Base-by-base conservation (phyloP, 1,140 invertebrate genomes). In the Caenorhabditis briggsae region DNA sequence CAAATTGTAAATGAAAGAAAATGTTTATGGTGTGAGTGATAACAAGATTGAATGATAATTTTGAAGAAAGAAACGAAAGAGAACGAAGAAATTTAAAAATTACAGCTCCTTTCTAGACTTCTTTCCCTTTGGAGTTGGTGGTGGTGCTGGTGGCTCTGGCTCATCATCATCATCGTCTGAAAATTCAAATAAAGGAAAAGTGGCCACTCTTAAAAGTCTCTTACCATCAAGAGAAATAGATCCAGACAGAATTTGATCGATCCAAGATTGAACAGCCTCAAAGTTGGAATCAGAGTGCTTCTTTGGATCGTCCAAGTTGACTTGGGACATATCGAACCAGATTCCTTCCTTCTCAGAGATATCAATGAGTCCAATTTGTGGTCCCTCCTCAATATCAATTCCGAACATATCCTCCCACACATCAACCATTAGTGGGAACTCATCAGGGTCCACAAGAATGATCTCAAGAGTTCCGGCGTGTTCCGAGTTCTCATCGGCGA, bases 371-470 rank as follows among this genome's bases (percentile, higher is more conserved):
- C 91, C 91, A 58, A 92, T 83, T 86, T 92, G 92, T 11, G 91
- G 91, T 46, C 91, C 92, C 82, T 92, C 91, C 82, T 92, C 91
- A 83, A 92, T 92, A 70, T 92, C 91, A 83, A 92, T 92, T 56
- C 92, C 91, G 70, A 92, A 92, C 91, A 92, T 92, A 65, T 92
- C 92, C 89, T 92, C 91, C 91, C 91, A 92, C 14, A 92, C 91
- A 74, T 92, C 91, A 74, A 92, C 92, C 91, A 92, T 92, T 41
- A 92, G 86, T 41, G 91, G 91, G 84, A 92, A 92, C 88, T 92
- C 91, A 87, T 92, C 91, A 56, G 91, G 91, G 86, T 92, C 91
- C 33, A 92, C 90, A n/a, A 92, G 89, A 48, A 92, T 89, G 59
- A 92, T 92, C 74, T 92, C 91, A 5, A 92, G 86, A 18, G 91